phyloP scores from a whole-genome alignment of 2,888 invertebrate species.

The Rhorus exstirpatorius region DNA sequence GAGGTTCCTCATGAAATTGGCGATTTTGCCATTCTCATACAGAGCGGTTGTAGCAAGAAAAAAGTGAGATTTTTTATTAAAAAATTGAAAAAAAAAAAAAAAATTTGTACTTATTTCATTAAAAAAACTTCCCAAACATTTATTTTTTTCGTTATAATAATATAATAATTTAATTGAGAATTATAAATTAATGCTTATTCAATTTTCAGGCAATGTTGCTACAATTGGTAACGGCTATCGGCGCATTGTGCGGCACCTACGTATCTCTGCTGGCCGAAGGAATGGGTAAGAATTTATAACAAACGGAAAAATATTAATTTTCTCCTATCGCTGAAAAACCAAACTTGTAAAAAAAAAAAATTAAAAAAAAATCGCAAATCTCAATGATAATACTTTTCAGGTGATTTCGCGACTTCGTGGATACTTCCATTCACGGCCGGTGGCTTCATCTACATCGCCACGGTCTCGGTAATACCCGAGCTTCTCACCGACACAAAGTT shows the following conservation, averaged over 20 bases:
- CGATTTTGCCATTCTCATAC: constrained; percentile 99
- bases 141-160: no score
- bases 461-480: constrained; percentile 99
- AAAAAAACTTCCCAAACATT: no score
- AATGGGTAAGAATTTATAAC: constrained; percentile 82
- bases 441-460: constrained; percentile 99
- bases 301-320: constrained; percentile 19
- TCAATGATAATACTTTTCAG: constrained; percentile 84
- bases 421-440: constrained; percentile 99
- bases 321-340: no score
- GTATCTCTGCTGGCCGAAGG: constrained; percentile 95
- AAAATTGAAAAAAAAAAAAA: no score
- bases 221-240: constrained; percentile 97
- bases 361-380: not conserved
- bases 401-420: constrained; percentile 92
- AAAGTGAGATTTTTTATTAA: constrained; percentile 87
- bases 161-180: not conserved
- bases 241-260: constrained; percentile 97
- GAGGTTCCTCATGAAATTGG: constrained; percentile 99
- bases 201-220: constrained; percentile 94
- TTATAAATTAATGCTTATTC: not conserved
- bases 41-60: constrained; percentile 97
- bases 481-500: constrained; percentile 95
- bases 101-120: no score
- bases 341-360: not conserved